Percentiles rank a stretch among this genome's conserved stretches.
Evolutionary conservation across 2,113 vertebrate genomes (phyloP).

Genomic region (Stercorarius parasiticus): DNA sequence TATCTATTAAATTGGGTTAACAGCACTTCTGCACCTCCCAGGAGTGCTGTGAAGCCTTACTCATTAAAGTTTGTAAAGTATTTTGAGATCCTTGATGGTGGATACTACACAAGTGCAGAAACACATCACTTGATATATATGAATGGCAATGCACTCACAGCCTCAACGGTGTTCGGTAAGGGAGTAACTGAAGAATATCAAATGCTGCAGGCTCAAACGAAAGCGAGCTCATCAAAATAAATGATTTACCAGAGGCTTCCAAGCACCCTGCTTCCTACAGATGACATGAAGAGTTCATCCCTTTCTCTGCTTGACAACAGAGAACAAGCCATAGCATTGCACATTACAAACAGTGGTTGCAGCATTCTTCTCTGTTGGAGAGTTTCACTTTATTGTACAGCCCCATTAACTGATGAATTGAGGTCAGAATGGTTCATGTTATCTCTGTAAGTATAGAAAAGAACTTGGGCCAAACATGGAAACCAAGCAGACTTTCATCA

Average conservation of each 20-base stretch:
- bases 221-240: slow-evolving; percentile 42
- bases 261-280: slow-evolving; percentile 24
- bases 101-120: not conserved
- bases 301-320: slow-evolving; percentile 43
- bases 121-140: not conserved
- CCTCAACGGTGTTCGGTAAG: not conserved
- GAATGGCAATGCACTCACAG: slow-evolving; percentile 8
- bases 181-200: slow-evolving; percentile 18
- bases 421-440: slow-evolving; percentile 18
- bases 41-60: not conserved
- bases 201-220: slow-evolving; percentile 17
- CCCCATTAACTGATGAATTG: slow-evolving; percentile 40
- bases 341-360: not conserved
- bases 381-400: slow-evolving; percentile 28
- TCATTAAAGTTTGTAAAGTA: not conserved
- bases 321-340: slow-evolving; percentile 3
- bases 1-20: not conserved
- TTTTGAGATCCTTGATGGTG: not conserved
- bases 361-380: slow-evolving; percentile 41
- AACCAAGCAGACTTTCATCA: not conserved
- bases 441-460: slow-evolving; percentile 16
- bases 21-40: not conserved
- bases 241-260: slow-evolving; percentile 26
- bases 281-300: slow-evolving; percentile 47
- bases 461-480: slow-evolving; percentile 12